A percentile compares a stretch with the other conserved stretches of the same genome.
These are phyloP conservation scores for Bicyclus anynana DNA, from an alignment of 1,140 invertebrate species.

Conservation along the genomic window DNA sequence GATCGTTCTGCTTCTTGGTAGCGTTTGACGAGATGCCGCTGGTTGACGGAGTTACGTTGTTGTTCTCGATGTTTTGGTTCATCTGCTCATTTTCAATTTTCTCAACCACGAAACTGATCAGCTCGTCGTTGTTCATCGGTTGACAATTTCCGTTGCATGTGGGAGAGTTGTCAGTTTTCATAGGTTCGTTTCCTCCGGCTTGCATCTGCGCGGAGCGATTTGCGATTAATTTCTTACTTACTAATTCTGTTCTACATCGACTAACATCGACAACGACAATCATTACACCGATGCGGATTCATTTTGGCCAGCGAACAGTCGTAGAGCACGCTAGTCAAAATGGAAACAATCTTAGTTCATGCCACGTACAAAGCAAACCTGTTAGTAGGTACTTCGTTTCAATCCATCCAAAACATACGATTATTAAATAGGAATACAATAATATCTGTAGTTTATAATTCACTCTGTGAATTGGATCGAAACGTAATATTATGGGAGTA, in stretches of 20 bases:
- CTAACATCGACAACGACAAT: not conserved
- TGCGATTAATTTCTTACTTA: not conserved
- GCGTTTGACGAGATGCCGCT: constrained; percentile 30
- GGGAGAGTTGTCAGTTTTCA: constrained; percentile 25
- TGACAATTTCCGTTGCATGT: constrained; percentile 43
- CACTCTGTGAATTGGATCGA: not conserved
- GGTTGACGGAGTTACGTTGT: constrained; percentile 41
- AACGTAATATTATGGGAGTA: not conserved
- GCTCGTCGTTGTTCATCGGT: constrained; percentile 40
- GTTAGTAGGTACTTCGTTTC: not conserved
- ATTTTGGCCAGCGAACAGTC: not conserved
- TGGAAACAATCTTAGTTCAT: not conserved
- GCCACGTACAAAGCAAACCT: not conserved
- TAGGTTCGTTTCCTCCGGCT: constrained; percentile 27
- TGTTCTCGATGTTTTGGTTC: constrained; percentile 51
- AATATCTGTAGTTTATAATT: too few relatives aligned
- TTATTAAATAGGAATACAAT: not conserved
- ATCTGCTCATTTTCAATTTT: constrained; percentile 39
- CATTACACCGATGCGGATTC: not conserved
- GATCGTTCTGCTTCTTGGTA: constrained; percentile 30
- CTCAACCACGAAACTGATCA: constrained; percentile 52
- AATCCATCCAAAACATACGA: not conserved
- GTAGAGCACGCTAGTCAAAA: not conserved
- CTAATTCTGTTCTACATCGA: not conserved
- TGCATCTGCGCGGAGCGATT: constrained; percentile 17